These are phyloP conservation scores for Lordiphosa stackelbergi DNA, from an alignment of 1,140 invertebrate genomes.

Conservation along the genomic window DNA sequence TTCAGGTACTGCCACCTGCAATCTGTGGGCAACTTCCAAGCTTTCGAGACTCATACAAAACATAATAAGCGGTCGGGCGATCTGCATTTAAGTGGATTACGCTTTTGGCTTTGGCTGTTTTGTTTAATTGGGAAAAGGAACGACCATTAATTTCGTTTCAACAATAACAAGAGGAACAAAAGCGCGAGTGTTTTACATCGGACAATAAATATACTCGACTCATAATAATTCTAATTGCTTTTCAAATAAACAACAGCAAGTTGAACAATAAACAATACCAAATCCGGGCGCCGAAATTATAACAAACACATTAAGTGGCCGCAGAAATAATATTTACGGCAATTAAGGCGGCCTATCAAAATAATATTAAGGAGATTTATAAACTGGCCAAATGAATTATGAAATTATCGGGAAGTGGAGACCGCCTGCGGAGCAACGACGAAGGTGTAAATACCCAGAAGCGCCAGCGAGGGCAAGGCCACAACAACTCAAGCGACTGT, in stretches of 20 bases:
- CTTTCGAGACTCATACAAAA: conserved; percentile 3
- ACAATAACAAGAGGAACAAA: conserved; percentile 31
- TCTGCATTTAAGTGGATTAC: conserved; percentile 16
- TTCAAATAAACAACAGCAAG: conserved; percentile 68
- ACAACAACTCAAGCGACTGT: conserved; percentile 3
- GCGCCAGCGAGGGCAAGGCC: conserved; percentile 35
- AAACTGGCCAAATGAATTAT: conserved; percentile 56
- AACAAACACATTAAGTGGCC: conserved; percentile 42
- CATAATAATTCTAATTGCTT: conserved; percentile 76
- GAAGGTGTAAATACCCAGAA: conserved; percentile 65
- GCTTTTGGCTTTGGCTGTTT: conserved; percentile 6
- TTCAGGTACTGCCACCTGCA: conserved; percentile 50
- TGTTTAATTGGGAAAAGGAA: conserved; percentile 37
- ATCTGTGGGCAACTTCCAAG: conserved; percentile 15
- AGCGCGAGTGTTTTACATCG: conserved; percentile 9
- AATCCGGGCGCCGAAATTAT: conserved; percentile 21
- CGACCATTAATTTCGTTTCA: conserved; percentile 36
- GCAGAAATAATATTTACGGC: conserved; percentile 69
- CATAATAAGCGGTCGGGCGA: conserved; percentile 16
- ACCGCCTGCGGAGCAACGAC: conserved; percentile 41
- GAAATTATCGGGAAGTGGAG: conserved; percentile 45
- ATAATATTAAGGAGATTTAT: conserved; percentile 76
- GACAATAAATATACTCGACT: conserved; percentile 65
- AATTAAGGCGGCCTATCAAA: conserved; percentile 71
- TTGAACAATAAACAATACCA: conserved; percentile 54